These are phyloP conservation scores for Anguilla megastoma DNA, from an alignment of 2,797 vertebrate genomes.

Conservation along the genomic window DNA sequence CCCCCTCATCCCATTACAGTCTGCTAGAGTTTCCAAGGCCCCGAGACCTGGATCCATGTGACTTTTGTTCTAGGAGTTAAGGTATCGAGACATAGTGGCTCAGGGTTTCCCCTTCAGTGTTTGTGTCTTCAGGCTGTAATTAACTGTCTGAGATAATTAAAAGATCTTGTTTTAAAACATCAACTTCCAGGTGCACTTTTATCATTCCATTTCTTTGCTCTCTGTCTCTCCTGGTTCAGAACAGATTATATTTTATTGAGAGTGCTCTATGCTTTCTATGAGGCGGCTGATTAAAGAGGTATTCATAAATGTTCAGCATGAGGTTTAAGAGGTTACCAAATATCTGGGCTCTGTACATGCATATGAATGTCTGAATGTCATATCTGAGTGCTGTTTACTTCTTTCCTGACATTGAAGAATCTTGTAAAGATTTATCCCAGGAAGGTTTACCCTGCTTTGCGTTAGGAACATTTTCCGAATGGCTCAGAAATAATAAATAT, in stretches of 20 bases:
- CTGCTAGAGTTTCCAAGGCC: slow-evolving; percentile 37
- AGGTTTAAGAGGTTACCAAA: not conserved
- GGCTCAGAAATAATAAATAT: not conserved
- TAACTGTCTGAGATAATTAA: slow-evolving; percentile 63
- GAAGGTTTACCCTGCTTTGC: not conserved
- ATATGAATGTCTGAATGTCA: not conserved
- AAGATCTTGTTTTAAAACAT: slow-evolving; percentile 53
- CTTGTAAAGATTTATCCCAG: not conserved
- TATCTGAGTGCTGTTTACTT: not conserved
- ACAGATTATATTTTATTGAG: slow-evolving; percentile 42
- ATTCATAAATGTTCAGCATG: not conserved
- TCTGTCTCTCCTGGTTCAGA: slow-evolving; percentile 45
- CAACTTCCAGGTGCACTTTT: slow-evolving; percentile 61
- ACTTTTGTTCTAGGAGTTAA: slow-evolving; percentile 38
- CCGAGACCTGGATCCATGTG: not conserved
- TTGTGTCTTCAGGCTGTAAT: slow-evolving; percentile 49
- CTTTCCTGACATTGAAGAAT: not conserved
- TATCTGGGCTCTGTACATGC: not conserved
- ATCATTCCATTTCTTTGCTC: slow-evolving; percentile 49
- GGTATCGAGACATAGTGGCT: slow-evolving; percentile 51
- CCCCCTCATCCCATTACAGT: slow-evolving; percentile 26
- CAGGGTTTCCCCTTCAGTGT: slow-evolving; percentile 51
- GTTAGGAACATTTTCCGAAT: not conserved
- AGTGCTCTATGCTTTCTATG: slow-evolving; percentile 36
- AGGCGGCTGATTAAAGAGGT: not conserved